These are phyloP conservation scores for Sesamia inferens DNA, from an alignment of 2,888 invertebrate species.

Conservation along the genomic window DNA sequence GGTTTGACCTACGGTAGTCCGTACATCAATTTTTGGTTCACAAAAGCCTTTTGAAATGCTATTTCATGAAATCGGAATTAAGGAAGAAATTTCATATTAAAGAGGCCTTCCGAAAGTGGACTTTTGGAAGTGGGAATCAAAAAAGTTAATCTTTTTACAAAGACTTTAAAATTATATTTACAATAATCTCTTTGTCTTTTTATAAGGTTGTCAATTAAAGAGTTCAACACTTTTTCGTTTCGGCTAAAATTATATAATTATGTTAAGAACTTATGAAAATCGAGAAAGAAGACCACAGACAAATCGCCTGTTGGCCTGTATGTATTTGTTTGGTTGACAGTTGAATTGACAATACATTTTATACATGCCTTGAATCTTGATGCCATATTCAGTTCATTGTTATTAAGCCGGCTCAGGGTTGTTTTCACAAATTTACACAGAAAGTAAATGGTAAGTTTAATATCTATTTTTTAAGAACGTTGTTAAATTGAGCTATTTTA, in stretches of 20 bases:
- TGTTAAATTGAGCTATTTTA: not conserved
- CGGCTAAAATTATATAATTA: not conserved
- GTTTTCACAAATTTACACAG: conserved; percentile 56
- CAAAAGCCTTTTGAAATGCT: too few relatives aligned
- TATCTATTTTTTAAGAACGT: not conserved
- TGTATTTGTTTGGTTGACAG: not conserved
- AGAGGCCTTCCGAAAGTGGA: not conserved
- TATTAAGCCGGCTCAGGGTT: conserved; percentile 64
- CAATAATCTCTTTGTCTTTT: too few relatives aligned
- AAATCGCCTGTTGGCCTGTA: not conserved
- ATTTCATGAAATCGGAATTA: too few relatives aligned
- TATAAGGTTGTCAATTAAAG: too few relatives aligned
- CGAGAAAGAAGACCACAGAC: conserved; percentile 19
- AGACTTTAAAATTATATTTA: too few relatives aligned
- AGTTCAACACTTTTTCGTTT: not conserved
- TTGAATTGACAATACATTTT: conserved; percentile 19
- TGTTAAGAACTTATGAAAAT: conserved; percentile 1
- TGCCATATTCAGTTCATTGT: conserved; percentile 56
- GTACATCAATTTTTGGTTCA: too few relatives aligned
- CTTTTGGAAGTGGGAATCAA: not conserved
- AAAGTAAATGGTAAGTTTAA: conserved; percentile 43
- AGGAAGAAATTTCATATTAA: not conserved
- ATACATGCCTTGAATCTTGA: conserved; percentile 29
- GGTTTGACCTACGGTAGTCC: too few relatives aligned
- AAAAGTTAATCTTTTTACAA: not conserved